Evolutionary conservation across 2,888 invertebrate genomes (phyloP), one percentile per base, ranked within the genome.

Genomic region (Acanthosepion lycidas): DNA sequence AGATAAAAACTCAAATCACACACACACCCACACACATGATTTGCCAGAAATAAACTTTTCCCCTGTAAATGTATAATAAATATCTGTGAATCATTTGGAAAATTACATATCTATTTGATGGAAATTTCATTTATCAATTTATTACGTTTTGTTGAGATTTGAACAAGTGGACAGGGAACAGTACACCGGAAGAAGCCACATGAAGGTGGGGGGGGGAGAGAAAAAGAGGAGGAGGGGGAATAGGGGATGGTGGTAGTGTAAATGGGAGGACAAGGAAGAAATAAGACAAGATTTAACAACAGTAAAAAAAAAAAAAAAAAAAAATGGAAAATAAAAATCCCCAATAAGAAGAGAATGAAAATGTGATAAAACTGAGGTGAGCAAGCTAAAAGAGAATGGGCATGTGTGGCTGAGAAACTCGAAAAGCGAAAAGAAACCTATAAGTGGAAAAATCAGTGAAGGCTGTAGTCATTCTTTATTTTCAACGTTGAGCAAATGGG

Each of bases 71-170:
- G 53, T 8, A 93, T 51, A 93, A 93, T 93, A 93, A 93, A 93
- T 93, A 93, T 51, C 18, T 93, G 93, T 93, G 93, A 93, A 53
- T 93, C 53, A 93, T 93, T 93, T 93, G 93, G 93, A 93, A 93
- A 93, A 93, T 93, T 93, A 51, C 93, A 51, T 93, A 93, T 93
- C 53, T 28, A 93, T 93, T 93, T 93, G 53, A 93, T 51, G 51
- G 93, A 51, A 93, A 93, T 49, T 93, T 93, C 53, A 93, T 93
- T 93, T 53, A 93, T 15, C 49, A n/a, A 51, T 93, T 49, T 93
- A 51, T 93, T 93, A 92, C 51, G 53, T 78, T 78, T 78, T 15
- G n/a, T 78, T n/a, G 78, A 12, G 78, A n/a, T 78, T 78, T 78
- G 15, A n/a, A 78, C 78, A 78, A 78, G 23, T 15, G 78, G n/a